These are phyloP conservation scores for Pemphigus obesinymphae DNA, from an alignment of 1,140 invertebrate species.

Conservation along the genomic window DNA sequence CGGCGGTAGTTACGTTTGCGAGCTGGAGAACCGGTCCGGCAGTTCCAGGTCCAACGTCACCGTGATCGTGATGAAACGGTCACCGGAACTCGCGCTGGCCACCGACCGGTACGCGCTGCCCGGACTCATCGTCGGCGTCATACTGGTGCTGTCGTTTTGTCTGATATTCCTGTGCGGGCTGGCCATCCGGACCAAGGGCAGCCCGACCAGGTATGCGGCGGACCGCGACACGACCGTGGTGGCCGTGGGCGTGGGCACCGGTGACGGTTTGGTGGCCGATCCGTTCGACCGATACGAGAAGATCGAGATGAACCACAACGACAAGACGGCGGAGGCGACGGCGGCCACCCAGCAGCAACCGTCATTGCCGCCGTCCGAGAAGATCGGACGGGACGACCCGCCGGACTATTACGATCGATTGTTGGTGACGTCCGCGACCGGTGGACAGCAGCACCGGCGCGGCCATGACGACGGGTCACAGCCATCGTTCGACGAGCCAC, in stretches of 20 bases:
- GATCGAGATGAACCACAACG: conserved; percentile 63
- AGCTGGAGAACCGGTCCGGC: conserved; percentile 69
- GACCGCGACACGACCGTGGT: conserved; percentile 44
- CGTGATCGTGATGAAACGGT: conserved; percentile 49
- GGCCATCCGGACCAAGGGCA: conserved; percentile 50
- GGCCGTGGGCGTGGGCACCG: conserved; percentile 44
- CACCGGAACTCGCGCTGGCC: conserved; percentile 52
- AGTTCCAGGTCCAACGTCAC: conserved; percentile 62
- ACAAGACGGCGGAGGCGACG: background rate
- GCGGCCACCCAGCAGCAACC: too few species aligned
- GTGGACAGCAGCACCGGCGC: background rate
- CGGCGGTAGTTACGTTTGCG: conserved; percentile 67
- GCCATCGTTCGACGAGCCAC: background rate
- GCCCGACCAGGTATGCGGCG: conserved; percentile 51
- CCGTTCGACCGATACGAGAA: conserved; percentile 64
- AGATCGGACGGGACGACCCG: background rate
- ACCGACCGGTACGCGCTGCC: conserved; percentile 57
- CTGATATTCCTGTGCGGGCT: conserved; percentile 59
- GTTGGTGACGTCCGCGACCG: background rate
- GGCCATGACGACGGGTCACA: background rate
- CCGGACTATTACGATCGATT: background rate
- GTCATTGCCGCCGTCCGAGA: background rate
- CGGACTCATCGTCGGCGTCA: conserved; percentile 55
- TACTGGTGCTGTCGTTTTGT: conserved; percentile 58
- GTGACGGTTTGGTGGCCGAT: conserved; percentile 46